These are phyloP conservation scores for Talpa occidentalis DNA, from an alignment of 2,113 vertebrate genomes.

Conservation along the genomic window DNA sequence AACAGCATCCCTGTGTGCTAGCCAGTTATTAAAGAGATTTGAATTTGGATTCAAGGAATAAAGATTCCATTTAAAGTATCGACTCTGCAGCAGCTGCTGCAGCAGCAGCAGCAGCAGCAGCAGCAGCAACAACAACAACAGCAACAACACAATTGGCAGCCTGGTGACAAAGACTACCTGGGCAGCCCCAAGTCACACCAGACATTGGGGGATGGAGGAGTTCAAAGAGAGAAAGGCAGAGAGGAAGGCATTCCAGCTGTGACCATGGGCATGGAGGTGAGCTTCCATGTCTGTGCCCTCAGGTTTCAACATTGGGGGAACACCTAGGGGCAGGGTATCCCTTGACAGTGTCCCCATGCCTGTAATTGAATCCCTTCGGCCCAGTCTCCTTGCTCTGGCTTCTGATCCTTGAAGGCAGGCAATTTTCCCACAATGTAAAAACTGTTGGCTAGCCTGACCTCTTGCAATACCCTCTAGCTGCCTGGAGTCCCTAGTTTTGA, in stretches of 20 bases:
- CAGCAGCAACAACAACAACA: background rate
- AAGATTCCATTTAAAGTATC: background rate
- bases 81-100: background rate
- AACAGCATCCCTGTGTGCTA: background rate
- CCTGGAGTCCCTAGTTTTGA: background rate
- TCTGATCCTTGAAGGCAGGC: background rate
- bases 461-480: background rate
- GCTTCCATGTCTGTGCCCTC: background rate
- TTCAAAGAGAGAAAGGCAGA: background rate
- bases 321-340: too few relatives aligned
- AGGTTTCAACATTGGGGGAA: background rate
- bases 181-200: background rate
- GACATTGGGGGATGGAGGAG: rapidly evolving
- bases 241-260: background rate
- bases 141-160: background rate
- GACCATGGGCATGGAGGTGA: background rate
- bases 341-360: background rate
- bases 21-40: constrained; percentile 5
- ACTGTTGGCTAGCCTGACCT: background rate
- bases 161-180: background rate
- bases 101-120: too few relatives aligned
- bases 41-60: background rate
- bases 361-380: background rate
- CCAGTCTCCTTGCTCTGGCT: background rate
- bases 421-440: background rate